Percentiles rank a stretch among this genome's conserved stretches.
Conservation (phyloP, 2,797 vertebrate genomes). For the Lepilemur ruficaudatus region DNA sequence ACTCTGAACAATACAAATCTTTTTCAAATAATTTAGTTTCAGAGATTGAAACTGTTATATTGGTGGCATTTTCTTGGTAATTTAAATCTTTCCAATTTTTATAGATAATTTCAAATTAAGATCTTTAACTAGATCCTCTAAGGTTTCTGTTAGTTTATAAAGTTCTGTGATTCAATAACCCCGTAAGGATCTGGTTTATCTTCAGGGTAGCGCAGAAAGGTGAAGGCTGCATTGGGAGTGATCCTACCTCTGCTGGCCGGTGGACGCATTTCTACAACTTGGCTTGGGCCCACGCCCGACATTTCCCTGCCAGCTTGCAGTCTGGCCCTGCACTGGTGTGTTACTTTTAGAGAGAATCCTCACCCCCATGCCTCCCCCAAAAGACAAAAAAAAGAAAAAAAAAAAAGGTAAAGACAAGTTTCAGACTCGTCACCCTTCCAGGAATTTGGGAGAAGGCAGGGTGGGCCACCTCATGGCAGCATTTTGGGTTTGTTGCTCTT, state of each 20-base stretch:
- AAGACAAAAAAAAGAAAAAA: no score
- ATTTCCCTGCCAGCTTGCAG: neutral
- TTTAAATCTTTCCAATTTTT: neutral
- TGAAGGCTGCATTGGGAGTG: rapidly evolving
- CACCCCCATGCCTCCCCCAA: neutral
- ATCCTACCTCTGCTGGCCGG: neutral
- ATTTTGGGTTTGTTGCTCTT: neutral
- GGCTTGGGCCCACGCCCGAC: rapidly evolving
- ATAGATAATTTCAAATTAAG: neutral
- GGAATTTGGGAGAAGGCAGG: neutral
- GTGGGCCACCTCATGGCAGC: neutral
- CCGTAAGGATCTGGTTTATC: rapidly evolving
- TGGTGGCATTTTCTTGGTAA: neutral
- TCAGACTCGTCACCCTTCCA: neutral
- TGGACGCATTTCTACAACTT: neutral
- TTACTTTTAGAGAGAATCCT: neutral
- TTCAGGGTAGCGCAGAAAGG: neutral
- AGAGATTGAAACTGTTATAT: neutral
- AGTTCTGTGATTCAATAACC: neutral
- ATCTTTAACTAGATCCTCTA: neutral
- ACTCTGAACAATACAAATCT: neutral
- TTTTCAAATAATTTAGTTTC: neutral
- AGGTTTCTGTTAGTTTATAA: neutral
- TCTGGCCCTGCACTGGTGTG: neutral
- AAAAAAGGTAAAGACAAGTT: neutral